Evolutionary conservation across 2,113 vertebrate species (phyloP).

Genomic region (Daphoenositta chrysoptera): DNA sequence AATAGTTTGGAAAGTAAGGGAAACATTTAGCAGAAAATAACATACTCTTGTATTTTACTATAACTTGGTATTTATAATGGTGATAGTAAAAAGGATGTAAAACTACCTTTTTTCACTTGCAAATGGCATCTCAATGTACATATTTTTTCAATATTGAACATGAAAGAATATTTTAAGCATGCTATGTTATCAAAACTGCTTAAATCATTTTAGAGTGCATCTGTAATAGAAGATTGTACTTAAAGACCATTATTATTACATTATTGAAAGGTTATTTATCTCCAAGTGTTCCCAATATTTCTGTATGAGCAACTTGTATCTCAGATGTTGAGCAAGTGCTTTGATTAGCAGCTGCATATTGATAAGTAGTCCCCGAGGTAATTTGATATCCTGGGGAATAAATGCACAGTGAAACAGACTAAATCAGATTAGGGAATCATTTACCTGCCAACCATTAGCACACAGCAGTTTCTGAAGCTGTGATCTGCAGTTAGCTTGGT

Average conservation of each 20-base stretch:
- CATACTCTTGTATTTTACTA: background rate
- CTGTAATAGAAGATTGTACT: background rate
- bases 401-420: background rate
- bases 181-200: background rate
- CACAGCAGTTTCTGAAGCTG: background rate
- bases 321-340: background rate
- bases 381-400: background rate
- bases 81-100: background rate
- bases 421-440: background rate
- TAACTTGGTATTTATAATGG: background rate
- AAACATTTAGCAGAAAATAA: background rate
- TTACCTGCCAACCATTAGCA: background rate
- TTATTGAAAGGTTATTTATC: background rate
- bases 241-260: background rate
- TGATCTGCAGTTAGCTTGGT: background rate
- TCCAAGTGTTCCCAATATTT: background rate
- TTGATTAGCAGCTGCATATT: background rate
- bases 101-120: conserved; percentile 6
- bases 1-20: background rate
- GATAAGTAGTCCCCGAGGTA: background rate
- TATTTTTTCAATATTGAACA: conserved; percentile 4
- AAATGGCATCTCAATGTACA: background rate
- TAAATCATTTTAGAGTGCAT: background rate
- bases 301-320: background rate
- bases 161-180: background rate